Base-by-base conservation (phyloP, 2,113 vertebrate genomes). In the Psettodes erumei region DNA sequence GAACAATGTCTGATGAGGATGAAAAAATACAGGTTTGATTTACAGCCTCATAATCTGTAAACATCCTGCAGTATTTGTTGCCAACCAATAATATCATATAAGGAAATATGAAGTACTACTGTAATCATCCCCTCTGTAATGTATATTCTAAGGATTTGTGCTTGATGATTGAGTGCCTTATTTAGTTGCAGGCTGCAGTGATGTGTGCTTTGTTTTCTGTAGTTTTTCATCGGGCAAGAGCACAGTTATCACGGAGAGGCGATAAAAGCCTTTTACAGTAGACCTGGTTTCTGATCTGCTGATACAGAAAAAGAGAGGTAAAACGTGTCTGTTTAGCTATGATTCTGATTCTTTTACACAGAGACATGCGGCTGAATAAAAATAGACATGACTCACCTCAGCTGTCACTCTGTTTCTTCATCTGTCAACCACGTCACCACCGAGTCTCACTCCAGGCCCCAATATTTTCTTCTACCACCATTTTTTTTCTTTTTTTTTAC, bases 351-450 rank as follows among this genome's bases (percentile, higher is more conserved):
- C 60, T 81, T 77, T 75, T 67, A 75, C 87, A 86, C 76, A 59
- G 77, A 78, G 65, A 74, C 48, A 73, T 67, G 59, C 53, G 30
- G 70, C 81, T 66, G 80, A 92, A 92, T 92, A 93, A 93, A 93
- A 92, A 91, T 91, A 90, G 86, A 87, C 55, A 63, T 86, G 88
- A 89, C 76, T 92, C 87, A 91, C 86, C 64, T 91, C 88, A 87
- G 86, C 91, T 91, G 91, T 90, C 85, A 82, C 54, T 79, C 71
- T 81, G 53, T 88, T 73, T 82, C 80, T 88, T 68, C 65, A 60
- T 75, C 69, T 86, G 80, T 76, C 84, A 76, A 40, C 62, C 15
- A 23, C 65, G 48, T 78, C 80, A 68, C 19, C 65, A 65, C 65
- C 33, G 21, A 8, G 66, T 66, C 65, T 63, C 38, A 23, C 71